phyloP scores from a whole-genome alignment of 2,797 vertebrate species.

The Scolopax rusticola region DNA sequence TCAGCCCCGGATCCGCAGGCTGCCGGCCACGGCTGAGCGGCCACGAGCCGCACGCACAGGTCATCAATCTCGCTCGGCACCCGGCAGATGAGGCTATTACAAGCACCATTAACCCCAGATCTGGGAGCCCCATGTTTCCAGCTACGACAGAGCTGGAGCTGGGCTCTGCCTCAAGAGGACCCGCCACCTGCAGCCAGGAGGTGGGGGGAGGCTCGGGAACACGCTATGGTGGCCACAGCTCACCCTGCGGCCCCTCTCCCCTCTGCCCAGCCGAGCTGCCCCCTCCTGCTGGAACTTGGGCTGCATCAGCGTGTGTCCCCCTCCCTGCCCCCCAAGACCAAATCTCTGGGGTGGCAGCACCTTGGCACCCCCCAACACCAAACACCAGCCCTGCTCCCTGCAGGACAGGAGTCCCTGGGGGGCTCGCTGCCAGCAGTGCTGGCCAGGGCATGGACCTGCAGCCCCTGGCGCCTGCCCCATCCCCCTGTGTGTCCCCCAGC shows the following conservation, averaged over 20 bases:
- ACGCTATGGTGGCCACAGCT: rapidly evolving
- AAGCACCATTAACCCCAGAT: neutral
- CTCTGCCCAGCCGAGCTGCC: neutral
- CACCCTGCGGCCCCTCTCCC: rapidly evolving
- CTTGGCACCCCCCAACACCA: rapidly evolving
- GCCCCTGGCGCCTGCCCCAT: too few species aligned
- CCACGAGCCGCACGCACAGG: rapidly evolving
- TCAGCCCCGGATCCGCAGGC: rapidly evolving
- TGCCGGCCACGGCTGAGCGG: neutral
- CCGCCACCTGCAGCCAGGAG: neutral
- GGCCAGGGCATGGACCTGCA: neutral
- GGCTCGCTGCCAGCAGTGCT: neutral
- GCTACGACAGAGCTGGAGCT: neutral
- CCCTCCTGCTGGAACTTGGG: neutral
- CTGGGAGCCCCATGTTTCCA: neutral
- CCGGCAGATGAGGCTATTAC: neutral
- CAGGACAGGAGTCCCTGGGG: too few species aligned
- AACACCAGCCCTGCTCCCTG: neutral
- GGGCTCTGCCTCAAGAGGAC: neutral
- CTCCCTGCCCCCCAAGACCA: rapidly evolving
- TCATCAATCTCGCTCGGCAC: neutral
- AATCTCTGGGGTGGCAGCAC: neutral
- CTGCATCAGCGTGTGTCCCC: too few species aligned
- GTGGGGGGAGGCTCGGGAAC: neutral
- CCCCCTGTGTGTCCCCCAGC: too few species aligned